Percentiles rank a stretch among this genome's conserved stretches.
phyloP scores from a whole-genome alignment of 2,113 vertebrate genomes.

The Phycodurus eques region DNA sequence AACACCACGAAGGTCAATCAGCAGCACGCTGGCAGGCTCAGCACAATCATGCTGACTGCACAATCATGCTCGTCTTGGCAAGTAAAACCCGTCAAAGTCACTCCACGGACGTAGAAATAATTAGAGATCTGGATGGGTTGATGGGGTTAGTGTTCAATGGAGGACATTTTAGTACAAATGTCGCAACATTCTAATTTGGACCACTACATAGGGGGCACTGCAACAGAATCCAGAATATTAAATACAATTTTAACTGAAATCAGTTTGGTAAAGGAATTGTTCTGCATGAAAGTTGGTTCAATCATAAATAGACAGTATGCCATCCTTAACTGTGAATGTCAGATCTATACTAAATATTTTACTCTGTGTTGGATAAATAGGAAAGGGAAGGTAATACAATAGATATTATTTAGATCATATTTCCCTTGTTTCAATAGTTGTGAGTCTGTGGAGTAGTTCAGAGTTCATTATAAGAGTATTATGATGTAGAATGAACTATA shows the following conservation, averaged over 20 bases:
- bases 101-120: background rate
- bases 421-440: too few relatives aligned
- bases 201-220: background rate
- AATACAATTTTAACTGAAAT: background rate
- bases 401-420: too few relatives aligned
- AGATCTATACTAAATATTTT: too few relatives aligned
- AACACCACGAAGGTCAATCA: conserved; percentile 22
- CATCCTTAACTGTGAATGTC: too few relatives aligned
- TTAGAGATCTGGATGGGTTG: background rate
- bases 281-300: too few relatives aligned
- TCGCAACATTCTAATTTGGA: conserved; percentile 17
- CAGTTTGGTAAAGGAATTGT: too few relatives aligned
- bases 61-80: background rate
- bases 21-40: conserved; percentile 3
- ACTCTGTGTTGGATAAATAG: too few relatives aligned
- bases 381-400: too few relatives aligned
- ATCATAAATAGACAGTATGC: background rate
- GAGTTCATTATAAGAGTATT: too few relatives aligned
- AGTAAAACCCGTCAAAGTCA: background rate
- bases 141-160: conserved; percentile 1
- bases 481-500: too few relatives aligned
- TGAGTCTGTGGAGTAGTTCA: too few relatives aligned
- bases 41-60: conserved; percentile 20
- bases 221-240: background rate
- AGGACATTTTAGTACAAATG: conserved; percentile 4